Base-by-base conservation (phyloP, 2,797 vertebrate genomes). In the Fratercula arctica region DNA sequence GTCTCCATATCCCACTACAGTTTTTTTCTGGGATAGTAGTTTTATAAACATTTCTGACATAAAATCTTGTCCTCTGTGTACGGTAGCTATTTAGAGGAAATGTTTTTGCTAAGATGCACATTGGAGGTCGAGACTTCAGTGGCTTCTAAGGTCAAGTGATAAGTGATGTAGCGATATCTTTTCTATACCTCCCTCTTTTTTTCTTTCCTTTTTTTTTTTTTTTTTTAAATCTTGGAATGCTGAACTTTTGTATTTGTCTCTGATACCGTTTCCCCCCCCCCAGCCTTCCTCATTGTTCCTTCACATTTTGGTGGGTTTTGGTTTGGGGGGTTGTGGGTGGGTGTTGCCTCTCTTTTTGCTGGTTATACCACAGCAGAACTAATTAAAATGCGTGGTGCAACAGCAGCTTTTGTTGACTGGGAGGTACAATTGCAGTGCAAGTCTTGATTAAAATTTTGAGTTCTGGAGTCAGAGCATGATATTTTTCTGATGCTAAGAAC, bases 291-390 rank as follows among this genome's bases (percentile, higher is more conserved):
- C 8, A 37, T 48, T 67, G 9, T 70, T 85, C 9, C 8, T 81
- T 86, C 12, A n/a, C 5, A 3, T 54, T 39, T 12, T 51, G 6
- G 6, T 74, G 17, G 4, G 8, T 37, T 51, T 63, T 35, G 4
- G 2, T 8, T 60, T 24, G 29, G 16, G 29, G 61, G 26, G 41
- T 15, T 41, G 20, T 50, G 13, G 28, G 15, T 9, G 51, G 4
- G 21, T 19, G 33, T 43, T 19, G 0, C 3, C 6, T 45, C 1
- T 33, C 31, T 13, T 73, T 33, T 17, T 68, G 0, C 37, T 74
- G 3, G 3, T 57, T 46, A 72, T 45, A 29, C 11, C 37, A 41
- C 66, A 81, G 37, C 61, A 84, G 51, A 78, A 67, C 25, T 43
- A 68, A 76, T 24, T 81, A 33, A 70, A 84, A 68, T 26, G 9